phyloP scores from a whole-genome alignment of 2,113 vertebrate genomes.

The Coryphaenoides rupestris region DNA sequence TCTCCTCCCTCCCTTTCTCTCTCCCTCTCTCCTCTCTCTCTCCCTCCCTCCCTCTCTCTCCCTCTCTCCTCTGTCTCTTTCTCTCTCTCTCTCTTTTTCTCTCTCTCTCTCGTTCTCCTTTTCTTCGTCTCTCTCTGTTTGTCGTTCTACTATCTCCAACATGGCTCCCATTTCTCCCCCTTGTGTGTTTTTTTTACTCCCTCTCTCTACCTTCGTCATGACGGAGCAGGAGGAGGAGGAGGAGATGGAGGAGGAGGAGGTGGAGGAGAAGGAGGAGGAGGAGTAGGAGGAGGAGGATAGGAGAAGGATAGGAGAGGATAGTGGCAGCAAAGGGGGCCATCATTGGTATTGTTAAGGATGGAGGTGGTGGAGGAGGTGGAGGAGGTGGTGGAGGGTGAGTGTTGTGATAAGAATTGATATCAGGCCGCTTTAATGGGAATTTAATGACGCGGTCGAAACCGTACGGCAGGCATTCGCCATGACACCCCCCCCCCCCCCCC shows the following conservation, averaged over 20 bases:
- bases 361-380: background rate
- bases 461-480: slow-evolving; percentile 48
- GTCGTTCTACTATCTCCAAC: background rate
- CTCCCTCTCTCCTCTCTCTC: slow-evolving; percentile 2
- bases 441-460: slow-evolving; percentile 54
- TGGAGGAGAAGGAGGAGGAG: too few species aligned
- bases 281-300: too few species aligned
- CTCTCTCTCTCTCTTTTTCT: slow-evolving; percentile 41
- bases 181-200: too few species aligned
- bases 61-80: too few species aligned
- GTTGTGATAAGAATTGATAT: slow-evolving; percentile 67
- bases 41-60: too few species aligned
- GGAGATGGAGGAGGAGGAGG: too few species aligned
- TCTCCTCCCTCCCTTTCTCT: slow-evolving; percentile 23
- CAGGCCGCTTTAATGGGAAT: slow-evolving; percentile 66
- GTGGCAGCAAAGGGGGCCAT: slow-evolving; percentile 41
- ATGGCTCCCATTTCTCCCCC: too few species aligned
- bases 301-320: slow-evolving; percentile 17
- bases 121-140: slow-evolving; percentile 43
- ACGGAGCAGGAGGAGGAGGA: too few species aligned
- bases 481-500: slow-evolving; percentile 39
- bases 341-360: slow-evolving; percentile 30
- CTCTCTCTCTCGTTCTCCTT: slow-evolving; percentile 9
- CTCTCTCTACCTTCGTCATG: too few species aligned
- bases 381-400: slow-evolving; percentile 30